A percentile compares a stretch with the other conserved stretches of the same genome.
phyloP scores from a whole-genome alignment of 2,797 vertebrate genomes.

The Menidia menidia region DNA sequence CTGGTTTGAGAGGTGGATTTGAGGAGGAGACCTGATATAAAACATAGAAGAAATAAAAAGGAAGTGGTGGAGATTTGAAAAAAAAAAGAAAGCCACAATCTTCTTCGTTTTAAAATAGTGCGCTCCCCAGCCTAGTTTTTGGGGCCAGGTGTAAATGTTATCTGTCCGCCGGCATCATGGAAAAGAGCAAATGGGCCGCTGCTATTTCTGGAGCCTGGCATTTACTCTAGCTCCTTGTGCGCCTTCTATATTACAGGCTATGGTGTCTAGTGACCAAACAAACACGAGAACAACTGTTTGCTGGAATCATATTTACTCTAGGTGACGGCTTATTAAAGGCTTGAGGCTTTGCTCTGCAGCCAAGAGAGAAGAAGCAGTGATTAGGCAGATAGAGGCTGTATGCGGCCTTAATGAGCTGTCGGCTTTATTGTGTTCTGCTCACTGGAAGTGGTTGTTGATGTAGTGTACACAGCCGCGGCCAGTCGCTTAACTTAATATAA shows the following conservation, averaged over 20 bases:
- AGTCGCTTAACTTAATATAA: constrained; percentile 31
- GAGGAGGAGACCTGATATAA: background rate
- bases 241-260: constrained; percentile 47
- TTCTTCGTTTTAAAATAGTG: background rate
- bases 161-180: constrained; percentile 71
- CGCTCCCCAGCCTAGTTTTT: constrained; percentile 37
- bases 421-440: constrained; percentile 55
- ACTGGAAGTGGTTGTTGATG: constrained; percentile 45
- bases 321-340: constrained; percentile 61
- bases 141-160: constrained; percentile 72
- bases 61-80: background rate
- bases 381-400: constrained; percentile 43
- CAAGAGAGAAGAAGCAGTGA: constrained; percentile 18
- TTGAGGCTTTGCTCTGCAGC: constrained; percentile 18
- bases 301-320: constrained; percentile 59
- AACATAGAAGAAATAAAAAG: constrained; percentile 9
- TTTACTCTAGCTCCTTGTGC: constrained; percentile 64
- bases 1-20: background rate
- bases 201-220: constrained; percentile 76
- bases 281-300: constrained; percentile 50
- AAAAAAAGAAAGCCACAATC: no score
- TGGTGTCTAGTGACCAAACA: constrained; percentile 49
- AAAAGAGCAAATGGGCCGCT: constrained; percentile 68
- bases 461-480: constrained; percentile 48
- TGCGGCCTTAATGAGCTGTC: constrained; percentile 52